Base-by-base conservation (phyloP, 1,140 invertebrate genomes). In the Chymomyza costata region DNA sequence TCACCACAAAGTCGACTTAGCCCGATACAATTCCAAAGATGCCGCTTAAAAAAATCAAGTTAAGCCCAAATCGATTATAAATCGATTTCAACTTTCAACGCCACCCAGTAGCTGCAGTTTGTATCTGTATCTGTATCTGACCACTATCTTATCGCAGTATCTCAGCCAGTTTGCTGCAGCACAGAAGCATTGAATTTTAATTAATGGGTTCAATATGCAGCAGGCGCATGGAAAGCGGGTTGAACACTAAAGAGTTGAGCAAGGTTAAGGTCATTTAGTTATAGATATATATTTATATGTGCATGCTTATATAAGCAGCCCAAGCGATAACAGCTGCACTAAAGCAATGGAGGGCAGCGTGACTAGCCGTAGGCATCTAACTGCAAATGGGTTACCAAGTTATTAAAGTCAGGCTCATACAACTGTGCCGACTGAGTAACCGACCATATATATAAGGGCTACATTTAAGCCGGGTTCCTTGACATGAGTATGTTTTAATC, bases 121-220 rank as follows among this genome's bases (percentile, higher is more conserved):
- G n/a, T n/a, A n/a, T n/a, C n/a, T n/a, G n/a, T n/a, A n/a, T n/a
- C n/a, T n/a, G n/a, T 13, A 18, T 61, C 25, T 39, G 5, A 1
- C 1, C 7, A 15, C 10, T 38, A 69, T 74, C 70, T 74, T 76
- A 76, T 74, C 70, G 38, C 21, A n/a, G 37, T 49, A 65, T 65
- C 70, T 62, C 34, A 18, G 19, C 38, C 52, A 15, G 14, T 25
- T 25, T n/a, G n/a, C 15, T 15, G 40, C 6, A 37, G 34, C 60
- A 56, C 54, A 56, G 47, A 53, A 40, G 55, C 58, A 61, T 10
- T 46, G 48, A 17, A 62, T 39, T 50, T 73, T 35, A 55, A 59
- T 60, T 47, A 56, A 68, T 60, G 62, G 6, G 28, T 8, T 62
- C 31, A 2, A 66, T 57, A 73, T 71, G 17, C 28, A 35, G 19